Evolutionary conservation across 2,888 invertebrate genomes (phyloP).

Genomic region (Alloplasta piceator): DNA sequence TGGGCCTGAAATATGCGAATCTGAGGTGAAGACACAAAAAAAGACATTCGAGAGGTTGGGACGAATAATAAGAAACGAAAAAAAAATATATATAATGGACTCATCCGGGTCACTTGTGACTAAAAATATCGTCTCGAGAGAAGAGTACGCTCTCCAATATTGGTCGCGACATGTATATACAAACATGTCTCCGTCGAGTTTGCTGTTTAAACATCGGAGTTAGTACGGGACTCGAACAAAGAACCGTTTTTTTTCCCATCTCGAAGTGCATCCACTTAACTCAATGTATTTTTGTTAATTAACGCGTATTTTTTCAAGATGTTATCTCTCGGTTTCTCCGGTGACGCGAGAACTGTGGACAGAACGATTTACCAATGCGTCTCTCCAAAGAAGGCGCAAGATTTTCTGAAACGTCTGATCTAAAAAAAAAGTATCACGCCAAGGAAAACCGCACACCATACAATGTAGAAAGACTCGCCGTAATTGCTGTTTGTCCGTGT

Average conservation of each 20-base stretch:
- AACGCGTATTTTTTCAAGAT: neutral
- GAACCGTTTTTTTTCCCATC: too few relatives aligned
- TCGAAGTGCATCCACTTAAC: neutral
- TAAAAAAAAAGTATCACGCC: too few relatives aligned
- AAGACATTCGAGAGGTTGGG: neutral
- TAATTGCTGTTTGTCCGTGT: too few relatives aligned
- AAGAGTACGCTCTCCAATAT: conserved; percentile 2
- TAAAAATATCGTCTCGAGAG: conserved; percentile 15
- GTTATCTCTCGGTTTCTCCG: neutral
- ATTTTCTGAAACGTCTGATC: too few relatives aligned
- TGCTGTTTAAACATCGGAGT: conserved; percentile 26
- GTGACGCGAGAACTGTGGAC: neutral
- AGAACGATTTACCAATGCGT: neutral
- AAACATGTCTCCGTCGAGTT: neutral
- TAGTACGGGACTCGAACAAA: neutral
- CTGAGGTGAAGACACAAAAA: neutral
- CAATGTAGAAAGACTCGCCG: too few relatives aligned
- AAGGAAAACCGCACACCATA: too few relatives aligned
- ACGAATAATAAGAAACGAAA: neutral
- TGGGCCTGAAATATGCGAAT: neutral
- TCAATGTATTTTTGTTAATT: neutral
- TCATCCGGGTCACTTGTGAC: neutral
- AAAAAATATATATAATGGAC: neutral
- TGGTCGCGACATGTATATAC: neutral
- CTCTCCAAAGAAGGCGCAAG: too few relatives aligned